Base-by-base conservation (phyloP, 2,888 invertebrate species). In the Catocala nupta region DNA sequence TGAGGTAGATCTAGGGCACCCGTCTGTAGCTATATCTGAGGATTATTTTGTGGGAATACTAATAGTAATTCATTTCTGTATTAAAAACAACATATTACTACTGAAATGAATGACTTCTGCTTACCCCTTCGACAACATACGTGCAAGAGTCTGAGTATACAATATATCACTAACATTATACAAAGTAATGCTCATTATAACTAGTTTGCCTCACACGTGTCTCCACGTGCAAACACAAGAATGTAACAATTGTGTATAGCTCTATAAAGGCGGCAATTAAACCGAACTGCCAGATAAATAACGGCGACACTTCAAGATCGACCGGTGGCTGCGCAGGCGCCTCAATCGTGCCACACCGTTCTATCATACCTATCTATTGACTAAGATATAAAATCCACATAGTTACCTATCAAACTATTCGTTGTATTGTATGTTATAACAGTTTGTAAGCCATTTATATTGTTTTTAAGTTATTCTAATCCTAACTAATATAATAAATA, bases 281-380 rank as follows among this genome's bases (percentile, higher is more conserved):
- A 65, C 55, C 33, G 34, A 65, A 65, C 44, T 58, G 63, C 49
- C 43, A 63, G 50, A 73, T 69, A 71, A 69, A 69, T 68, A 68
- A 54, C 12, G 49, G 49, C 13, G 76, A 77, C 76, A 78, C 67
- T 64, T 77, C 76, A 77, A 77, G 76, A 76, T 65, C 76, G 75
- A 56, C 77, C 52, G 55, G 73, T 61, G 42, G 4, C 13, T 34
- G 44, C 58, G 48, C 49, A 10, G 49, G 57, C 63, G 58, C 48
- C 52, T 43, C 53, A n/a, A 16, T 63, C 48, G 57, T 48, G 56
- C 55, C 13, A 39, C 25, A 16, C 47, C 53, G 63, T 47, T 53
- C 12, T 54, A 11, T 25, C 43, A 49, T 49, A 42, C 5, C 47
- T 48, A 48, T 8, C 47, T 9, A 16, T 48, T 45, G 39, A 9